A percentile compares a stretch with the other conserved stretches of the same genome.
Conservation (phyloP, 2,888 invertebrate genomes). For the Drosophila vallismaia region DNA sequence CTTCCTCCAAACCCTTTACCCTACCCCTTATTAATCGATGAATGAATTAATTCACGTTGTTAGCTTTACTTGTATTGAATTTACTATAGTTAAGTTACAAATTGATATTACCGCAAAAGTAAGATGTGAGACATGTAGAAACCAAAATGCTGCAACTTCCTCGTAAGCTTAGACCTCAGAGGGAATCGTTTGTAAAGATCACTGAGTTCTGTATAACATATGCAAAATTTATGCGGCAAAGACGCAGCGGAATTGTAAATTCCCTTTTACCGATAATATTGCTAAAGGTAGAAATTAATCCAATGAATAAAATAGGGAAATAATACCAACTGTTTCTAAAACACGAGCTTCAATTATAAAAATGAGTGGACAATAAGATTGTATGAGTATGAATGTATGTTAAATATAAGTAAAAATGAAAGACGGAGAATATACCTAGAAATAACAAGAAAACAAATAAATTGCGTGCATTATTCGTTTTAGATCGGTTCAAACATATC, state of each 20-base stretch:
- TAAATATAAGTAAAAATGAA: conserved; percentile 50
- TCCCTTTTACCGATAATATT: conserved; percentile 42
- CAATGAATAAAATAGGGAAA: conserved; percentile 39
- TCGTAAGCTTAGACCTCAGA: conserved; percentile 46
- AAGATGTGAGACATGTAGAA: conserved; percentile 49
- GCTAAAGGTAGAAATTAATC: conserved; percentile 15
- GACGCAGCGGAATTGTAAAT: conserved; percentile 37
- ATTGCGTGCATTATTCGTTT: neutral
- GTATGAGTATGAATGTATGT: conserved; percentile 52
- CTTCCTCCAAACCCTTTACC: conserved; percentile 3
- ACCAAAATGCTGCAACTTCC: conserved; percentile 69
- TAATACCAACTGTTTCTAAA: conserved; percentile 37
- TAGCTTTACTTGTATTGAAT: conserved; percentile 73
- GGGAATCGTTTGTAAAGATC: conserved; percentile 48
- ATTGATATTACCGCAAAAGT: conserved; percentile 67
- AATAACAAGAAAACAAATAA: conserved; percentile 25
- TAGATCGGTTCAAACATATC: no score
- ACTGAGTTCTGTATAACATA: conserved; percentile 17
- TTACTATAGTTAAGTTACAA: conserved; percentile 68
- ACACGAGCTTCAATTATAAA: conserved; percentile 63
- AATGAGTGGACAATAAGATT: conserved; percentile 68
- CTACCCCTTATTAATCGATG: conserved; percentile 23
- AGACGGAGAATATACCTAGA: conserved; percentile 66
- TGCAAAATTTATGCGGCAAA: conserved; percentile 6
- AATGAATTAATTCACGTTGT: conserved; percentile 52